Evolutionary conservation across 2,888 invertebrate species (phyloP).

Genomic region (Sphinx pinastri): DNA sequence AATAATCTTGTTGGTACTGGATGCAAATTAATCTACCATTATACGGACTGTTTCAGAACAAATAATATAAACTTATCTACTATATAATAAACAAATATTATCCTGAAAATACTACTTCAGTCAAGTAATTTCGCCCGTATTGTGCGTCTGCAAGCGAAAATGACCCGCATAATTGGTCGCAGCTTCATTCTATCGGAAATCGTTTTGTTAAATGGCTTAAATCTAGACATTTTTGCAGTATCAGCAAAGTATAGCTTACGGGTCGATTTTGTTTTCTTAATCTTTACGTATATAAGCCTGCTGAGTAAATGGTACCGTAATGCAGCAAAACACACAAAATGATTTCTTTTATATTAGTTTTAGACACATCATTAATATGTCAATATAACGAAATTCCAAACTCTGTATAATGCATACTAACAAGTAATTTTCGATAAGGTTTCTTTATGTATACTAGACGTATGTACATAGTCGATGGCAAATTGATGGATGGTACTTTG

Average conservation of each 20-base stretch:
- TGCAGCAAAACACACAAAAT: too few relatives aligned
- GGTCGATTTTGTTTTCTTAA: not conserved
- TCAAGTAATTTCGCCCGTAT: not conserved
- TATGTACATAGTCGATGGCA: not conserved
- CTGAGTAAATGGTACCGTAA: too few relatives aligned
- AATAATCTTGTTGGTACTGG: not conserved
- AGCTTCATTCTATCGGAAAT: not conserved
- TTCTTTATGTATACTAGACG: not conserved
- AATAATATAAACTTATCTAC: too few relatives aligned
- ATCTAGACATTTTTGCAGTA: not conserved
- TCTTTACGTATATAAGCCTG: too few relatives aligned
- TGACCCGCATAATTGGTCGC: not conserved
- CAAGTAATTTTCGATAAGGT: not conserved
- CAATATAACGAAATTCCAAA: not conserved
- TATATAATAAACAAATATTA: not conserved
- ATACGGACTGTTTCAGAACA: too few relatives aligned
- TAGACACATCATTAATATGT: not conserved
- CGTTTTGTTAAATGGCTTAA: not conserved
- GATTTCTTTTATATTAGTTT: not conserved
- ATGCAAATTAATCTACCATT: not conserved
- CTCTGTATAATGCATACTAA: not conserved
- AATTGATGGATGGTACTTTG: conserved; percentile 4
- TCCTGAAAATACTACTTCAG: not conserved
- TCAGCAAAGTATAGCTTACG: not conserved
- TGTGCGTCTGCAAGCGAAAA: not conserved